These are phyloP conservation scores for Condylostylus longicornis DNA, from an alignment of 1,140 invertebrate genomes.

Conservation along the genomic window DNA sequence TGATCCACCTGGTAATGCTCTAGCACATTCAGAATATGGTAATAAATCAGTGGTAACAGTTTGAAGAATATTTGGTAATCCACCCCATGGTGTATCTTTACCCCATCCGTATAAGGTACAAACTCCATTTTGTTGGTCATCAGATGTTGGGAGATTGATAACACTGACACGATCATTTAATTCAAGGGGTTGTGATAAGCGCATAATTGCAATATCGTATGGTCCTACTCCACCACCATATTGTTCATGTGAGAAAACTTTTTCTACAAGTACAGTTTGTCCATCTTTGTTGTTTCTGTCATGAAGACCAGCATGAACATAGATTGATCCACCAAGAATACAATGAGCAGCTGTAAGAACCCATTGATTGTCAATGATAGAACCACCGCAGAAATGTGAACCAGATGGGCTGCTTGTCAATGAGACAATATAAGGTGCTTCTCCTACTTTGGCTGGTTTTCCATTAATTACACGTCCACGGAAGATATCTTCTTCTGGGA, in stretches of 20 bases:
- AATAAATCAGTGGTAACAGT: constrained; percentile 27
- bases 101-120: constrained; percentile 36
- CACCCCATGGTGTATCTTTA: constrained; percentile 26
- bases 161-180: constrained; percentile 35
- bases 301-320: constrained; percentile 25
- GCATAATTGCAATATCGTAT: constrained; percentile 48
- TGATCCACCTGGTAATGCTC: constrained; percentile 8
- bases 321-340: constrained; percentile 9
- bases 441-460: constrained; percentile 13
- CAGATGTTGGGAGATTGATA: constrained; percentile 32
- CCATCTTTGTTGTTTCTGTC: constrained; percentile 16
- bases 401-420: constrained; percentile 6
- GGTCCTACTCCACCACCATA: constrained; percentile 37
- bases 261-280: constrained; percentile 17
- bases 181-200: constrained; percentile 33
- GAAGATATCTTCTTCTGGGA: too few relatives aligned
- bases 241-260: constrained; percentile 31
- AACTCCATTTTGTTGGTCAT: constrained; percentile 18
- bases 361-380: constrained; percentile 3
- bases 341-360: constrained; percentile 26
- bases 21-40: constrained; percentile 11
- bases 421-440: constrained; percentile 27
- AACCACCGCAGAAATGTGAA: constrained; percentile 19
- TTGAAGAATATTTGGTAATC: constrained; percentile 24
- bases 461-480: constrained; percentile 29